Evolutionary conservation across 1,140 invertebrate genomes (phyloP).

Genomic region (Augochlora pura): DNA sequence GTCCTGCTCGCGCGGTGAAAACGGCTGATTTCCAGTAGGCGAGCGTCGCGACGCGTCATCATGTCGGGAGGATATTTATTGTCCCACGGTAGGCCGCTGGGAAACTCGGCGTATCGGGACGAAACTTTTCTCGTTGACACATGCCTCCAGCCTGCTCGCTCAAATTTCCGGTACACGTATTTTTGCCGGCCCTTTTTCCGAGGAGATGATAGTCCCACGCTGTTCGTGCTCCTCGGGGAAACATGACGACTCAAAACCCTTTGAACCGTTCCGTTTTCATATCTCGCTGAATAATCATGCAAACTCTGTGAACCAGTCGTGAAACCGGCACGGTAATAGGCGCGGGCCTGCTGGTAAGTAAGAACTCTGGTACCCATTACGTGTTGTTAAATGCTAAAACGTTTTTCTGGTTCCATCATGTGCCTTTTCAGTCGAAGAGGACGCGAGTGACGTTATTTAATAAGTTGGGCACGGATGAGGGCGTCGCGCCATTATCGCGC

Average conservation of each 20-base stretch:
- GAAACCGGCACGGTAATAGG: slow-evolving; percentile 1
- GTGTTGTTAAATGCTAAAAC: slow-evolving; percentile 20
- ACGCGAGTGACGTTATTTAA: not conserved
- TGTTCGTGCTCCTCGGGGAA: not conserved
- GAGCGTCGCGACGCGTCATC: not conserved
- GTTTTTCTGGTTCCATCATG: not conserved
- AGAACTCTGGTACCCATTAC: slow-evolving; percentile 16
- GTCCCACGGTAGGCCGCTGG: slow-evolving; percentile 14
- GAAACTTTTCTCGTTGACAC: slow-evolving; percentile 22
- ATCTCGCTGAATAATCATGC: not conserved
- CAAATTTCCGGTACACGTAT: not conserved
- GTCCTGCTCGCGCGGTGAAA: slow-evolving; percentile 40
- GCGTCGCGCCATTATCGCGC: too few species aligned
- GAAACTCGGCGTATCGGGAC: slow-evolving; percentile 31
- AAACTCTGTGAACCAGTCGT: not conserved
- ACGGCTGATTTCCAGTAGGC: slow-evolving; percentile 49
- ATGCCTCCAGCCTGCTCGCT: not conserved
- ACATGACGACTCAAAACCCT: not conserved
- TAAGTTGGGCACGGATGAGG: not conserved
- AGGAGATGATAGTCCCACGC: not conserved
- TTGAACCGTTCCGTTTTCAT: slow-evolving; percentile 19
- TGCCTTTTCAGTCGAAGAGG: not conserved
- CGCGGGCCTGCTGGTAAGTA: not conserved
- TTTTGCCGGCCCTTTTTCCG: not conserved
- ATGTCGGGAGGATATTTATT: slow-evolving; percentile 39